phyloP scores from a whole-genome alignment of 2,113 vertebrate genomes.

The Menidia beryllina region DNA sequence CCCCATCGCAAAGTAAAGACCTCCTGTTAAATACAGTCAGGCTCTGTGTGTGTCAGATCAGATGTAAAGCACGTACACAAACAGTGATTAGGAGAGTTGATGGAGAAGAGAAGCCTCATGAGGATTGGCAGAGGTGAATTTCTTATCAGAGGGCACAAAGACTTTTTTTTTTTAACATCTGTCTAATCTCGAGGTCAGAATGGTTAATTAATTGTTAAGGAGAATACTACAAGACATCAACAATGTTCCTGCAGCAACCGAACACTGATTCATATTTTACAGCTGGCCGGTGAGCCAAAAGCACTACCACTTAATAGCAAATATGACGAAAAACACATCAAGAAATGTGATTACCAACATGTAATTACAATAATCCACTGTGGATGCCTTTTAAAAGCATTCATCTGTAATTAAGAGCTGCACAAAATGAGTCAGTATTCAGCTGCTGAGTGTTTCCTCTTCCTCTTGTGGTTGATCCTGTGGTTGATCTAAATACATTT shows the following conservation, averaged over 20 bases:
- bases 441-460: constrained; percentile 47
- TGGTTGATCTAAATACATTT: constrained; percentile 62
- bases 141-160: constrained; percentile 48
- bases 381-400: constrained; percentile 55
- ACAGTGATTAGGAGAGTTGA: constrained; percentile 26
- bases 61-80: constrained; percentile 51
- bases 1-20: constrained; percentile 8
- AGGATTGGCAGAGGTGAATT: constrained; percentile 71
- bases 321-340: constrained; percentile 43
- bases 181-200: constrained; percentile 62
- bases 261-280: constrained; percentile 58
- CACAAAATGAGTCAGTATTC: constrained; percentile 63
- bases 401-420: constrained; percentile 46
- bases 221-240: constrained; percentile 49
- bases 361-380: constrained; percentile 57
- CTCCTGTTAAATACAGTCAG: constrained; percentile 33
- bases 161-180: constrained; percentile 38
- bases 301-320: constrained; percentile 30
- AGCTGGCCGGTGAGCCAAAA: constrained; percentile 35
- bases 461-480: constrained; percentile 46
- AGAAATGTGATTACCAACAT: constrained; percentile 46
- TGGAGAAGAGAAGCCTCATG: constrained; percentile 55
- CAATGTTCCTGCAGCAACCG: constrained; percentile 40
- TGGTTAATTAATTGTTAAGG: constrained; percentile 50
- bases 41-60: constrained; percentile 39